A percentile compares a stretch with the other conserved stretches of the same genome.
These are phyloP conservation scores for Ormia ochracea DNA, from an alignment of 2,888 invertebrate species.

Conservation along the genomic window DNA sequence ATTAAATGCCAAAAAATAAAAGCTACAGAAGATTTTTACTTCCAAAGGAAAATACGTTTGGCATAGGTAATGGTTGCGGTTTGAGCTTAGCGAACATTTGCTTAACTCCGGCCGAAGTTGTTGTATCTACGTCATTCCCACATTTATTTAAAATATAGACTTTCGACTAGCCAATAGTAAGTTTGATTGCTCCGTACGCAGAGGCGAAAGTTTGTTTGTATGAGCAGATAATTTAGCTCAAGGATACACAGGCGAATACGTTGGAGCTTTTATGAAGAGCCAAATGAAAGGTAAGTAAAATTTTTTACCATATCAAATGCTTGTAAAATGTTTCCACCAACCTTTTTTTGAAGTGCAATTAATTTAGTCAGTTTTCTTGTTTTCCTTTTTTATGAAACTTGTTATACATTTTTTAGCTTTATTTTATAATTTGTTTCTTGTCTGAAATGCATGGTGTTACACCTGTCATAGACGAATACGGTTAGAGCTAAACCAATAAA, in stretches of 20 bases:
- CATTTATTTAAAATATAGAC: not conserved
- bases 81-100: not conserved
- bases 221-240: constrained; percentile 22
- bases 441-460: not conserved
- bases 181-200: not conserved
- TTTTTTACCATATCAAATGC: not conserved
- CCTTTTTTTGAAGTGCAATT: constrained; percentile 14
- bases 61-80: not conserved
- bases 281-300: constrained; percentile 47
- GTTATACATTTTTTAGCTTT: not conserved
- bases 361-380: constrained; percentile 19
- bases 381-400: not conserved
- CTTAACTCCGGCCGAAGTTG: not conserved
- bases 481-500: constrained; percentile 9
- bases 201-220: not conserved
- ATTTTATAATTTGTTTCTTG: not conserved
- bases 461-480: not conserved
- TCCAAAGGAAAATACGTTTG: no score
- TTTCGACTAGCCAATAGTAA: not conserved
- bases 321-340: not conserved
- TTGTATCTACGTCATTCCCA: not conserved
- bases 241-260: constrained; percentile 38
- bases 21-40: not conserved
- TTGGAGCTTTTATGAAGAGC: constrained; percentile 19
- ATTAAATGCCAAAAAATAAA: not conserved